Conservation (phyloP, 2,797 vertebrate species). For the Hozukius guyotensis region DNA sequence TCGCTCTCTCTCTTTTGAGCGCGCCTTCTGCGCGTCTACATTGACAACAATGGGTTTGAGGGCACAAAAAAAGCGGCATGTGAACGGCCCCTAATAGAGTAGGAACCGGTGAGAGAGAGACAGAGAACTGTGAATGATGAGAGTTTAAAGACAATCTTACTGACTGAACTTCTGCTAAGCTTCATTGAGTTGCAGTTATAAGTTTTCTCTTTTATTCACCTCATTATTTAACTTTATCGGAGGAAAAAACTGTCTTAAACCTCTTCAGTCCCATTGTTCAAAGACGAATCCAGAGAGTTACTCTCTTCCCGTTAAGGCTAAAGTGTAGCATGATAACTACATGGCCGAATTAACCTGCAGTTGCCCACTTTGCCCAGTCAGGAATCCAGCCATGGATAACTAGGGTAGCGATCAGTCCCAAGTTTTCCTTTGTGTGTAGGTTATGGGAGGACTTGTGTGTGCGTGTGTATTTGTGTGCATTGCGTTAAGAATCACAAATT, state of each 20-base stretch:
- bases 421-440: slow-evolving; percentile 8
- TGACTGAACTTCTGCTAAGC: too few relatives aligned
- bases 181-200: not conserved
- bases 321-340: not conserved
- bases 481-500: slow-evolving; percentile 48
- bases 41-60: too few relatives aligned
- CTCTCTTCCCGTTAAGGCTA: not conserved
- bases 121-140: not conserved
- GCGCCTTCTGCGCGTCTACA: accelerated
- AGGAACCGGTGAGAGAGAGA: too few relatives aligned
- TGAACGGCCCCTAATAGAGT: too few relatives aligned
- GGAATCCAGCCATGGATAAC: not conserved
- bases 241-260: not conserved
- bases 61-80: too few relatives aligned
- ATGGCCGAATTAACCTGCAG: not conserved
- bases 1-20: too few relatives aligned
- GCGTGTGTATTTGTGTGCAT: not conserved
- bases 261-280: not conserved
- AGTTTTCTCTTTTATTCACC: not conserved
- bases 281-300: not conserved
- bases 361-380: not conserved
- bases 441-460: not conserved
- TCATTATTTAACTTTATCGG: slow-evolving; percentile 2
- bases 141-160: not conserved
- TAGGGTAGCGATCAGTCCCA: not conserved